Evolutionary conservation across 2,888 invertebrate genomes (phyloP).

Genomic region (Lochmaea crataegi): DNA sequence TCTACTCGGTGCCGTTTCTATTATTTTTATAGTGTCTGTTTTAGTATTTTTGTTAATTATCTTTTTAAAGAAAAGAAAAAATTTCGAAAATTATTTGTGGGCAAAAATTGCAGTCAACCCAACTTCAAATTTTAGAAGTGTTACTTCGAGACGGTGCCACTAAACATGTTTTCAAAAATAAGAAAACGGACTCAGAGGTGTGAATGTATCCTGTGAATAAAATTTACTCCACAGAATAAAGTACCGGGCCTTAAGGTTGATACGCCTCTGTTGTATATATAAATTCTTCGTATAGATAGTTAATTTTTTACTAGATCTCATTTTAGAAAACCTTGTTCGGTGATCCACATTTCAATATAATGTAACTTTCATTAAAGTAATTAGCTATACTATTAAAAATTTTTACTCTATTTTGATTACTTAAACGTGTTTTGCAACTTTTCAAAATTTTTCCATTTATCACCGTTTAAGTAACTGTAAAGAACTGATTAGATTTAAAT

Average conservation of each 20-base stretch:
- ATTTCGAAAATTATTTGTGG: background rate
- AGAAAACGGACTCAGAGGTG: too few species aligned
- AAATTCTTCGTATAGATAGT: background rate
- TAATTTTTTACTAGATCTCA: slow-evolving; percentile 14
- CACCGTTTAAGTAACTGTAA: background rate
- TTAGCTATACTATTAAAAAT: slow-evolving; percentile 1
- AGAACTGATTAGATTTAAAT: background rate
- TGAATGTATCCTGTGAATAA: too few species aligned
- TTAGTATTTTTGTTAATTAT: background rate
- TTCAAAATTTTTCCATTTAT: background rate
- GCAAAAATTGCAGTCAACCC: background rate
- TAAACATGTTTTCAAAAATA: too few species aligned
- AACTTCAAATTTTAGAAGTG: background rate
- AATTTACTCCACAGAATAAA: too few species aligned
- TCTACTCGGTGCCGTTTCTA: background rate
- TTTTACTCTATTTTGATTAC: slow-evolving; percentile 5
- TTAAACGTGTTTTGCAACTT: slow-evolving; percentile 9
- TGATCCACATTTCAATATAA: slow-evolving; percentile 13
- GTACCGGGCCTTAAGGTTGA: too few species aligned
- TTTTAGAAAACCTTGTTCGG: slow-evolving; percentile 16
- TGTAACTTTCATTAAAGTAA: slow-evolving; percentile 5
- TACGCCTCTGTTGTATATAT: background rate
- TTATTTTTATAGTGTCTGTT: background rate
- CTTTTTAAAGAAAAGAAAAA: background rate
- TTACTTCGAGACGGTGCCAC: background rate